Percentiles rank a stretch among this genome's conserved stretches.
Evolutionary conservation across 2,797 vertebrate species (phyloP).

Genomic region (Acomys russatus): DNA sequence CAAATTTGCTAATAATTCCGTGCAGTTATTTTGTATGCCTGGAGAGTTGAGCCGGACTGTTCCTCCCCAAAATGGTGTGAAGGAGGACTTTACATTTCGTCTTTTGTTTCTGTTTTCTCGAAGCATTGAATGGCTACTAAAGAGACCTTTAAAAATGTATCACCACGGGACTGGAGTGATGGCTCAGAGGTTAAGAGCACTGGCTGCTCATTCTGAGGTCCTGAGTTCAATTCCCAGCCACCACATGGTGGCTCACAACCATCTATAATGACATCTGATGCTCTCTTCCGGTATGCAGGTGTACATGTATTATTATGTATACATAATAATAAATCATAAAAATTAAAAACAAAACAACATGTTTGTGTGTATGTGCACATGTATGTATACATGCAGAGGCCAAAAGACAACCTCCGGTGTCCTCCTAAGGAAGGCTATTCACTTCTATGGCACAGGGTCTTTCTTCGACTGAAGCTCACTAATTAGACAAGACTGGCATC

Average conservation of each 20-base stretch:
- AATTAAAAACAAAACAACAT: not conserved
- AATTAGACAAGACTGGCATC: not conserved
- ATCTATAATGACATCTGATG: too few relatives aligned
- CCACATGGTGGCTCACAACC: too few relatives aligned
- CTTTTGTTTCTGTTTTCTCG: conserved; percentile 26
- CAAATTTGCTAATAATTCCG: conserved; percentile 56
- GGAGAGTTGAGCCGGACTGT: conserved; percentile 37
- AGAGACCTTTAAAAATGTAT: not conserved
- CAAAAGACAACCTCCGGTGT: not conserved
- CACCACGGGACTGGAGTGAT: not conserved
- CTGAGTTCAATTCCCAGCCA: too few relatives aligned
- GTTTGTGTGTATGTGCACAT: not conserved
- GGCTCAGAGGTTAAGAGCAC: not conserved
- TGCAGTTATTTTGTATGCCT: conserved; percentile 58
- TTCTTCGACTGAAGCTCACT: not conserved
- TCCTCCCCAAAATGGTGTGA: not conserved
- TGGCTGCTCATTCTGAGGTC: too few relatives aligned
- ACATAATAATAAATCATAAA: too few relatives aligned
- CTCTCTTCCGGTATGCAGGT: too few relatives aligned
- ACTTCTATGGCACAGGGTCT: not conserved
- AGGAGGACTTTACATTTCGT: not conserved
- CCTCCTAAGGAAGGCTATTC: not conserved
- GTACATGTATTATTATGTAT: too few relatives aligned
- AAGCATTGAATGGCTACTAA: not conserved
- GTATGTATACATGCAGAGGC: not conserved